A percentile compares a stretch with the other conserved stretches of the same genome.
These are phyloP conservation scores for Stomatorhinus walkeri DNA, from an alignment of 2,797 vertebrate species.

Conservation along the genomic window DNA sequence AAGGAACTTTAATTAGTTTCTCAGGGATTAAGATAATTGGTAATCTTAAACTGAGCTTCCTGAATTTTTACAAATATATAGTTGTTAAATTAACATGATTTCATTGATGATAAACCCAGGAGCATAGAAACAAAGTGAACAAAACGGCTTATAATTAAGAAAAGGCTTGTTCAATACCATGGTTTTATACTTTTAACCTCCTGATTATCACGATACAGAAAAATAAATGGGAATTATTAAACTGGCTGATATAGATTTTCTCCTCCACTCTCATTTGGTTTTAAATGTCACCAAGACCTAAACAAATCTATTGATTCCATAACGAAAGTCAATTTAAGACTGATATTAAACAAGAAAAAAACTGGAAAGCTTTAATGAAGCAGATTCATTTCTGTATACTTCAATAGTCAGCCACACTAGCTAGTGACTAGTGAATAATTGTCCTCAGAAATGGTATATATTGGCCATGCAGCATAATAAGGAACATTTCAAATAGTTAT, in stretches of 20 bases:
- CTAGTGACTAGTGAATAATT: neutral
- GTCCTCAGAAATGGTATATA: neutral
- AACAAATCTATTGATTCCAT: neutral
- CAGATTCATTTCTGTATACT: neutral
- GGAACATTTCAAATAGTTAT: neutral
- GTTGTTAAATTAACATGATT: slow-evolving; percentile 22
- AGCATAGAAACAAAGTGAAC: slow-evolving; percentile 13
- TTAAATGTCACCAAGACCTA: neutral
- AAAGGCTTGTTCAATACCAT: slow-evolving; percentile 3
- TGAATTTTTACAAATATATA: neutral
- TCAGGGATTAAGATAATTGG: slow-evolving; percentile 22
- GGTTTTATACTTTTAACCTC: neutral
- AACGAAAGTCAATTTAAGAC: neutral
- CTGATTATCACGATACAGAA: neutral
- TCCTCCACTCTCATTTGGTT: neutral
- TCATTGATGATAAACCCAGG: slow-evolving; percentile 8
- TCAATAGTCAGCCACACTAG: neutral
- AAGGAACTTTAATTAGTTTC: slow-evolving; percentile 23
- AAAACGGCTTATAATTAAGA: neutral
- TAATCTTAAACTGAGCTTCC: neutral
- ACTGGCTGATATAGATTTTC: neutral
- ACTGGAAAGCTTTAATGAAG: neutral
- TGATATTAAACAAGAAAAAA: neutral
- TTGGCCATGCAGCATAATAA: neutral
- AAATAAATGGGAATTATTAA: slow-evolving; percentile 15